A percentile compares a stretch with the other conserved stretches of the same genome.
Evolutionary conservation across 2,113 vertebrate genomes (phyloP).

Genomic region (Gopherus flavomarginatus): DNA sequence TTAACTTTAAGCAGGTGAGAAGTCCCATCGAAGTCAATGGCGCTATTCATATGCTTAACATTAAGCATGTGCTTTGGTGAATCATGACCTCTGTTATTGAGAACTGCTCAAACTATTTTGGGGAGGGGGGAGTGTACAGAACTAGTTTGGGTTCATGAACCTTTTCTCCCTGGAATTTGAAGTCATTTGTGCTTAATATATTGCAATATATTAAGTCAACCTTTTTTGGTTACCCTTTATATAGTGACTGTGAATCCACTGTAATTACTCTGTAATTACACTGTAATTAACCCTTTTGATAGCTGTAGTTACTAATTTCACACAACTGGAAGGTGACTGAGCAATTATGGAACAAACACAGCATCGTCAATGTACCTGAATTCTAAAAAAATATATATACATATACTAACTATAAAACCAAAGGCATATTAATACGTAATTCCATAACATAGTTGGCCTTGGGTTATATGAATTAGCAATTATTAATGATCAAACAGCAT

Average conservation of each 20-base stretch:
- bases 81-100: accelerated
- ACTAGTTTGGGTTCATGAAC: background rate
- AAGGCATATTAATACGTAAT: constrained; percentile 51
- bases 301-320: background rate
- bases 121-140: background rate
- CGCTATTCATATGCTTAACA: accelerated
- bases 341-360: background rate
- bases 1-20: accelerated
- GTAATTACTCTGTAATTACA: background rate
- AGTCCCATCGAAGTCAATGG: accelerated
- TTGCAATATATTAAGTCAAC: accelerated
- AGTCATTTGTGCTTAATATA: background rate
- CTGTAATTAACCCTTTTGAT: accelerated
- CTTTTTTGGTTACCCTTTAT: background rate
- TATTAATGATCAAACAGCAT: background rate
- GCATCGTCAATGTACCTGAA: background rate
- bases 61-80: background rate
- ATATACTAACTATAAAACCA: background rate
- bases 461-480: background rate
- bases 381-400: background rate
- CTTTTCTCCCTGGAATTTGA: background rate
- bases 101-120: background rate
- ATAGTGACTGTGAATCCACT: background rate
- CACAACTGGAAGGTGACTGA: background rate
- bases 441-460: background rate